phyloP scores from a whole-genome alignment of 2,113 vertebrate species.

The Elanoides forficatus region DNA sequence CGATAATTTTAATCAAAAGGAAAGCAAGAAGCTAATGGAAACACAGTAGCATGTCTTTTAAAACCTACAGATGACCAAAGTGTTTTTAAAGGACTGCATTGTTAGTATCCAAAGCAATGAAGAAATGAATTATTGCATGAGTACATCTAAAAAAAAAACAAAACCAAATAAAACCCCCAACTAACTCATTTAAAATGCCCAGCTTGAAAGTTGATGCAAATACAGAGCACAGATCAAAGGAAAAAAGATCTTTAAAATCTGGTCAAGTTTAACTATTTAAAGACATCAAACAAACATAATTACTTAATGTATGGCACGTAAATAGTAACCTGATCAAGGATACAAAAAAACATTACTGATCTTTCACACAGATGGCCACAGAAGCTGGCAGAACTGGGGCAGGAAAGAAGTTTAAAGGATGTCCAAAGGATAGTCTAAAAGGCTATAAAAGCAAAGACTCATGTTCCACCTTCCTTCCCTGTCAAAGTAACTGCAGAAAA shows the following conservation, averaged over 20 bases:
- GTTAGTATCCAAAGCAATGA: neutral
- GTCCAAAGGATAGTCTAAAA: neutral
- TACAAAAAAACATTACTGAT: neutral
- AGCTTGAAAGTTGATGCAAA: neutral
- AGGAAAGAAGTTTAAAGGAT: neutral
- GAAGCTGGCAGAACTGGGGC: neutral
- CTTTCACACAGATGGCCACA: neutral
- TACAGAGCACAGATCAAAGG: neutral
- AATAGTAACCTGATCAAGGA: neutral
- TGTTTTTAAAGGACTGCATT: neutral
- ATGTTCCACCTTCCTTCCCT: neutral
- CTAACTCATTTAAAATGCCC: neutral
- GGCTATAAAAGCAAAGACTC: neutral
- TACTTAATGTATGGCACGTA: neutral
- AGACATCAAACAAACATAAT: neutral
- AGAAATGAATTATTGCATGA: neutral
- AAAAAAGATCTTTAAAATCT: neutral
- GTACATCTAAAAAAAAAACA: neutral
- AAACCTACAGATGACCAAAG: neutral
- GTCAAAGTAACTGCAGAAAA: neutral
- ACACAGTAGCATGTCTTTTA: neutral
- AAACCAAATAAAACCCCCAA: no score
- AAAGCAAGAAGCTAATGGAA: neutral
- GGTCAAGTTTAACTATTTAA: neutral
- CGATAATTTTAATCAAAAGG: neutral